Evolutionary conservation across 2,888 invertebrate species (phyloP).

Genomic region (Leptinotarsa tumamoca): DNA sequence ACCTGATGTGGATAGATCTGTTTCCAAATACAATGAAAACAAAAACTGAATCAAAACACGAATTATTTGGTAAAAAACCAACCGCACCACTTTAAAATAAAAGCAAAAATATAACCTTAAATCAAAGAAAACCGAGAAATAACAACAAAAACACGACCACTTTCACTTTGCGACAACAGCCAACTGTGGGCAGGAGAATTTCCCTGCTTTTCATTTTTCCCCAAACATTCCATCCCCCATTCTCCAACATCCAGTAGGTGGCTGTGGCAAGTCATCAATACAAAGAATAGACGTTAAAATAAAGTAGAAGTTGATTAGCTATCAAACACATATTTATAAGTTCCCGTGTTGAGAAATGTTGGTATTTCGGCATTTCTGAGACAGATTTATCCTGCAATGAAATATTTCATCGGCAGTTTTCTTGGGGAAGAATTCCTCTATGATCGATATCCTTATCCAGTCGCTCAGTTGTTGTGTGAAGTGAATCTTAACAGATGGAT

Average conservation of each 20-base stretch:
- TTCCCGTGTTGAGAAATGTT: not conserved
- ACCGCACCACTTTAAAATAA: not conserved
- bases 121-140: conserved; percentile 40
- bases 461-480: not conserved
- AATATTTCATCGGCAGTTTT: not conserved
- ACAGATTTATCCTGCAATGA: not conserved
- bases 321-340: not conserved
- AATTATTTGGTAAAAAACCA: not conserved
- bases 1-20: not conserved
- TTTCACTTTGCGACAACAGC: conserved; percentile 41
- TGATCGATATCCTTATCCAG: not conserved
- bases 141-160: conserved; percentile 49
- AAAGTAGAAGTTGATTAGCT: not conserved
- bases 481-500: not conserved
- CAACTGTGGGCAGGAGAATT: conserved; percentile 50
- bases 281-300: not conserved
- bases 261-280: not conserved
- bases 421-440: not conserved
- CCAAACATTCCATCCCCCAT: conserved; percentile 43
- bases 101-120: conserved; percentile 41
- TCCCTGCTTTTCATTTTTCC: conserved; percentile 45
- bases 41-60: conserved; percentile 12
- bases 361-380: not conserved
- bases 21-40: not conserved
- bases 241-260: conserved; percentile 34